Evolutionary conservation across 2,113 vertebrate species (phyloP), one percentile per base, ranked within the genome.

Genomic region (Calidris pygmaea): DNA sequence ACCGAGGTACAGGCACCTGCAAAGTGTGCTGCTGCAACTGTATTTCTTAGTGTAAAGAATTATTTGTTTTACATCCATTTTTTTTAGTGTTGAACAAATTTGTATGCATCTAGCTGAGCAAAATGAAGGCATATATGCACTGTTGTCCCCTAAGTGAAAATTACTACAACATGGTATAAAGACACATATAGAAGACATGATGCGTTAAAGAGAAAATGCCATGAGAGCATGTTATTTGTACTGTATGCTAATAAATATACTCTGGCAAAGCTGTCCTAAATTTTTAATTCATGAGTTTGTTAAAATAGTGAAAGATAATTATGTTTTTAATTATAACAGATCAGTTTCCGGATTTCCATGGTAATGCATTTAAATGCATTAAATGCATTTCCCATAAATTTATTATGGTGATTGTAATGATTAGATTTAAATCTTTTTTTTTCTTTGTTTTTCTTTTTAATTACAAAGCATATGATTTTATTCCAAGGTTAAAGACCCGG

Each of bases 301-400:
- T 95, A 96, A 95, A 93, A 85, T 71, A 85, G 79, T 52, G 68
- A 86, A 95, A 95, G 85, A 60, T 92, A 94, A 95, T 97, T 94
- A 85, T 77, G 79, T 65, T 95, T 88, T 95, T 93, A 96, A 96
- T 95, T 89, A 93, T 27, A 93, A 93, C 65, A 91, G 89, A 92
- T 74, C 85, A 84, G n/a, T 80, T 96, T 84, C 79, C 93, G 86
- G 85, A 95, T 96, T 93, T 86, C 85, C n/a, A 55, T 62, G 78
- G 78, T 70, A 88, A 90, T 90, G 91, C n/a, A n/a, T n/a, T n/a
- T n/a, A n/a, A n/a, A n/a, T n/a, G n/a, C n/a, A 58, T 94, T 92
- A 81, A 86, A 63, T 84, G 47, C 70, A 39, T 96, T 95, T 84
- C 65, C 90, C 65, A 84, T 94, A 65, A 70, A 88, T 93, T 93